Conservation (phyloP, 2,113 vertebrate species). For the Cinclus mexicanus region DNA sequence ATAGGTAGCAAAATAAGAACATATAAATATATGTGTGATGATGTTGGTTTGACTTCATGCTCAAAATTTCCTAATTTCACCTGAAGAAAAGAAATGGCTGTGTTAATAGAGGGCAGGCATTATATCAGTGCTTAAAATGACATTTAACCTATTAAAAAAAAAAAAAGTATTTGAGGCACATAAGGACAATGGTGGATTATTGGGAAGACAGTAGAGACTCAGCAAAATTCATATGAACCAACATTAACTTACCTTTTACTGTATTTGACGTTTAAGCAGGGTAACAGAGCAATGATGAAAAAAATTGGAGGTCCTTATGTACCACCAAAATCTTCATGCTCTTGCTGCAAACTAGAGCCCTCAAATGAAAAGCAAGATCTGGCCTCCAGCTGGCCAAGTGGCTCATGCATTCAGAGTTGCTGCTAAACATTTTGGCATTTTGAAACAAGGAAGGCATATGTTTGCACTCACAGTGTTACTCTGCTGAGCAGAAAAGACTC, state of each 20-base stretch:
- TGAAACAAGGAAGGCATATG: rapidly evolving
- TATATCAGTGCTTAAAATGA: not conserved
- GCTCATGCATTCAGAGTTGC: not conserved
- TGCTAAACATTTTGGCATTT: not conserved
- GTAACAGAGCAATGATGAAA: not conserved
- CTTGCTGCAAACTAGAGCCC: not conserved
- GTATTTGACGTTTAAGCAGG: not conserved
- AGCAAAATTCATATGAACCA: not conserved
- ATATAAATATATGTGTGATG: constrained; percentile 59
- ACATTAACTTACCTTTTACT: not conserved
- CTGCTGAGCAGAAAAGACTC: not conserved
- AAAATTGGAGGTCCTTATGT: not conserved
- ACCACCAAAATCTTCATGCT: not conserved
- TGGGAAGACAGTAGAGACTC: not conserved
- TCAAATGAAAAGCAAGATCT: not conserved
- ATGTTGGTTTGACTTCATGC: constrained; percentile 45
- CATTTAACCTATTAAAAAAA: not conserved
- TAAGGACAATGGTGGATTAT: not conserved
- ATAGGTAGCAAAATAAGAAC: constrained; percentile 74
- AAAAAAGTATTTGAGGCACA: not conserved
- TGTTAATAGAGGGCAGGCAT: not conserved
- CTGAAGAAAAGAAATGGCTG: constrained; percentile 65
- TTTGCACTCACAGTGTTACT: not conserved
- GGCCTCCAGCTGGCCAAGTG: not conserved
- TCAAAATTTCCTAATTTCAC: constrained; percentile 79